These are phyloP conservation scores for Chalcis sispes DNA, from an alignment of 2,888 invertebrate species.

Conservation along the genomic window DNA sequence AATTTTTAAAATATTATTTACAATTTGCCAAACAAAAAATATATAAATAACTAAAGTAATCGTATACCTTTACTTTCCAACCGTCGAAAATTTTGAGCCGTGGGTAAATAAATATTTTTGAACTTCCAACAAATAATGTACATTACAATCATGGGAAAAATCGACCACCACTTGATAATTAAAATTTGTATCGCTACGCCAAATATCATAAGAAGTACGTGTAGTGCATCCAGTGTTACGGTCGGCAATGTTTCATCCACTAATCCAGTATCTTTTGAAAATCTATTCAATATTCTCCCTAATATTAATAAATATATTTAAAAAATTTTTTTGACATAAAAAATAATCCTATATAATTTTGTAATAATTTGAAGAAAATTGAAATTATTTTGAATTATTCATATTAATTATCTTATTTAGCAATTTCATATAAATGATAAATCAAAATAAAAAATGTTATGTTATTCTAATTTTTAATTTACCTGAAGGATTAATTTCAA, in stretches of 20 bases:
- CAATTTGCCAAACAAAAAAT: too few species aligned
- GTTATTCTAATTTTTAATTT: too few species aligned
- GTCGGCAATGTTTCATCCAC: constrained; percentile 86
- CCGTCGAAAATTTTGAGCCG: constrained; percentile 85
- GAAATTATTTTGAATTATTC: too few species aligned
- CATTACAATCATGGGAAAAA: constrained; percentile 81
- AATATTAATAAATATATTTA: constrained; percentile 42
- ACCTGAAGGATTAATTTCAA: constrained; percentile 90
- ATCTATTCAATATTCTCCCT: constrained; percentile 89
- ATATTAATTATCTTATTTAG: background rate
- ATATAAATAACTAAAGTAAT: too few species aligned
- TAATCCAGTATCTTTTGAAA: constrained; percentile 89
- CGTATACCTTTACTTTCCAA: constrained; percentile 77
- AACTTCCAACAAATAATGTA: constrained; percentile 81
- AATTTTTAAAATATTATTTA: constrained; percentile 3
- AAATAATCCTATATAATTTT: background rate
- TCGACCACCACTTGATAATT: constrained; percentile 83
- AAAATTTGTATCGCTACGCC: constrained; percentile 85
- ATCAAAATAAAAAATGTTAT: background rate
- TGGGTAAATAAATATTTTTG: constrained; percentile 82
- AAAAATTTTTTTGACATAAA: background rate
- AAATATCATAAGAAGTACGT: constrained; percentile 82
- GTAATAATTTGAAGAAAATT: too few species aligned
- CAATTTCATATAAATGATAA: background rate
- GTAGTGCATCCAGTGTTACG: constrained; percentile 81